Base-by-base conservation (phyloP, 2,113 vertebrate species). In the Suncus etruscus region DNA sequence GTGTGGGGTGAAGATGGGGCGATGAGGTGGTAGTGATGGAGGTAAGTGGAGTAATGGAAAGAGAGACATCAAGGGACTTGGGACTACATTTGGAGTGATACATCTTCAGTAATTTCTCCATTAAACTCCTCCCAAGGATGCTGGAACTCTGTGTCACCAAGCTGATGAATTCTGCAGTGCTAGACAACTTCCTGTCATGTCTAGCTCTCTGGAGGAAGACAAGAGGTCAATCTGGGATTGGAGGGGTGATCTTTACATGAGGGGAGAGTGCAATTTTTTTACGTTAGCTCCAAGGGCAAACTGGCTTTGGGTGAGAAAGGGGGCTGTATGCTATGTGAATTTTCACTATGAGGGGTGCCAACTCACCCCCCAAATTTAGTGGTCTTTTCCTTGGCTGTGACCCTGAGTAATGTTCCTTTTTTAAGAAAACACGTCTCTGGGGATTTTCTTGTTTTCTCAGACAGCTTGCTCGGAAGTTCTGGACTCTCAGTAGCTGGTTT, bases 61-160 rank as follows among this genome's bases (percentile, higher is more conserved):
- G 10, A 3, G 10, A 61, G 63, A 54, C 16, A 39, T 3, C 50
- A 0, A 18, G 39, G 65, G 50, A 24, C 1, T 0, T 18, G 25
- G 39, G 92, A 72, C 93, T 93, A 66, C 61, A 86, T 18, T 0
- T 3, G 8, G 47, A 91, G 79, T 39, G 81, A 91, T 92, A 94
- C 76, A 98, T 96, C 95, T 80, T 98, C 0, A 0, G 83, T 45
- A 7, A 95, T 82, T 97, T 98, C 94, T 97, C 96, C 91, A 97
- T 79, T 39, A 89, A 98, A 98, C 95, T 98, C 97, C 81, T 96
- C 97, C 92, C 39, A 74, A 97, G 97, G 83, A 97, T 90, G 74
- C 95, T 81, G 25, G 95, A 82, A 82, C 95, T 97, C 74, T 86
- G 97, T 6, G 94, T 92, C 78, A 97, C 91, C 95, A 98, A 92